These are phyloP conservation scores for Ciconia stormi DNA, from an alignment of 2,113 vertebrate genomes.

Conservation along the genomic window DNA sequence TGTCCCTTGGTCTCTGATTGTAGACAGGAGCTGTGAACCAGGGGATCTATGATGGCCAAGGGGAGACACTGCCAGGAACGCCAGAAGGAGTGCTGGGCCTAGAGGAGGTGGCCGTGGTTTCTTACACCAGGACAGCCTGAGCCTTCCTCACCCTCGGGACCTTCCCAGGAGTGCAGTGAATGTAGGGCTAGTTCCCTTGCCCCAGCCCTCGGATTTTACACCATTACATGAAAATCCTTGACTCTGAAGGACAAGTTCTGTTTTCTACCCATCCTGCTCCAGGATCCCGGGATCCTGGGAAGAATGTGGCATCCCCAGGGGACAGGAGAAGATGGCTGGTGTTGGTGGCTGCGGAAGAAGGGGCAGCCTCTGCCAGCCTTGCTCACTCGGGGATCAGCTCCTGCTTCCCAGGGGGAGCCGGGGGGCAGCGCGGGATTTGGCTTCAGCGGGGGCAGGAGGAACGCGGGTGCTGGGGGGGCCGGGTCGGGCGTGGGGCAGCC, in stretches of 20 bases:
- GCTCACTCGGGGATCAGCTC: too few species aligned
- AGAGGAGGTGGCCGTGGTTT: not conserved
- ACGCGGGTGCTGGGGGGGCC: not conserved
- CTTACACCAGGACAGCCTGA: not conserved
- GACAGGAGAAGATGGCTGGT: not conserved
- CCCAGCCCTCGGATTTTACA: not conserved
- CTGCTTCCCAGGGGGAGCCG: not conserved
- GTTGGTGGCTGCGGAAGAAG: too few species aligned
- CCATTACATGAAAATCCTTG: not conserved
- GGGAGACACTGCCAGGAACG: not conserved
- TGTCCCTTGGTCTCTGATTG: rapidly evolving
- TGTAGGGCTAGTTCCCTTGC: too few species aligned
- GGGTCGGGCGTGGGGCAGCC: not conserved
- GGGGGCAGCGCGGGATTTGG: too few species aligned
- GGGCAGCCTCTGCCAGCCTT: not conserved
- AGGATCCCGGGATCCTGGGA: not conserved
- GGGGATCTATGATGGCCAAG: rapidly evolving
- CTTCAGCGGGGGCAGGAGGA: not conserved
- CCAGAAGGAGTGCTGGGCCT: not conserved
- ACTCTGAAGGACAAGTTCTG: not conserved
- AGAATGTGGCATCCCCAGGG: rapidly evolving
- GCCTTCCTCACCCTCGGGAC: not conserved
- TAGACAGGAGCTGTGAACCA: not conserved
- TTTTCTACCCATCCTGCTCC: not conserved
- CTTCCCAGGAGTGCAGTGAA: not conserved